phyloP scores from a whole-genome alignment of 2,888 invertebrate species.

The Allacma fusca region DNA sequence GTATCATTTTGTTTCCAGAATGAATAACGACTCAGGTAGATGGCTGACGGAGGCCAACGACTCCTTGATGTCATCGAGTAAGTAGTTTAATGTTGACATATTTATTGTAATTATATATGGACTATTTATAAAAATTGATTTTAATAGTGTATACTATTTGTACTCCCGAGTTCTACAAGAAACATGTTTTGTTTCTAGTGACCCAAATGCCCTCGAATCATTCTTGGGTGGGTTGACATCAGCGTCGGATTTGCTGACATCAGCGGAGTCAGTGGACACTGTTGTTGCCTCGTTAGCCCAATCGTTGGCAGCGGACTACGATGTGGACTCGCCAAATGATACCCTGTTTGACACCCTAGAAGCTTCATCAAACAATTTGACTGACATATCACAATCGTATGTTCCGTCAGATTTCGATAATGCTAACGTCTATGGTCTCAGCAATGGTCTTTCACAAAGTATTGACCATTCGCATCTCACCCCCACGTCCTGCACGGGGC shows the following conservation, averaged over 20 bases:
- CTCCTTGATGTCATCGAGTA: constrained; percentile 62
- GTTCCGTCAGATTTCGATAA: constrained; percentile 61
- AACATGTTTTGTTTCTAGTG: constrained; percentile 53
- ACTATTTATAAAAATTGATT: not conserved
- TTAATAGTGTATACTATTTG: too few relatives aligned
- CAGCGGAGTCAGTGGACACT: constrained; percentile 59
- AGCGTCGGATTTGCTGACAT: constrained; percentile 56
- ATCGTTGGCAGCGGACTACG: constrained; percentile 58
- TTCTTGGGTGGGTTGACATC: constrained; percentile 60
- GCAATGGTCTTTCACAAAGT: constrained; percentile 44
- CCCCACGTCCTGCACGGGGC: constrained; percentile 30
- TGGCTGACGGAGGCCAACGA: constrained; percentile 62
- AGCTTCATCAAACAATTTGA: constrained; percentile 59
- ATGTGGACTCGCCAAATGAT: constrained; percentile 61
- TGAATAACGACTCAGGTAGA: constrained; percentile 58
- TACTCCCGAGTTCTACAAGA: not conserved
- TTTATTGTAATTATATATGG: too few relatives aligned
- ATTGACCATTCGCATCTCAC: constrained; percentile 28
- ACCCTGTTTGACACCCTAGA: constrained; percentile 60
- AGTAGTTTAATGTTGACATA: constrained; percentile 32
- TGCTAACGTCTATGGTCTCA: constrained; percentile 46
- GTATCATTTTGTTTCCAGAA: constrained; percentile 52
- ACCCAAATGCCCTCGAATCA: constrained; percentile 61
- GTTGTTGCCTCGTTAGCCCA: constrained; percentile 60
- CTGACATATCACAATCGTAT: constrained; percentile 61